Evolutionary conservation across 1,140 invertebrate species (phyloP), one percentile per base, ranked within the genome.

Genomic region (Telenomus remus): DNA sequence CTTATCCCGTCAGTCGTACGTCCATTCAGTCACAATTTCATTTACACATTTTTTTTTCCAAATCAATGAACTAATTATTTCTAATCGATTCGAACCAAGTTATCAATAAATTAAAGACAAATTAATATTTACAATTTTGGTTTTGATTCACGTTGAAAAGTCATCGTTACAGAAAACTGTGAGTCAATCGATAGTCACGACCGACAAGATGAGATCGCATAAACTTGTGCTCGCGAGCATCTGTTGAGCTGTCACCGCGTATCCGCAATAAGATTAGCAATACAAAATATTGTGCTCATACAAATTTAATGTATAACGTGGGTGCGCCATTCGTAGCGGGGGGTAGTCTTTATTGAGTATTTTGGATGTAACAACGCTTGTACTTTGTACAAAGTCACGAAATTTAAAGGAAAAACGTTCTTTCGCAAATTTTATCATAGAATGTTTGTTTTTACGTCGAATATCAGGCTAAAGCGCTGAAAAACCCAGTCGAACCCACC

Each of bases 261-360:
- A 19, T 64, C 49, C 54, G 19, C 44, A 55, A 61, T 73, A 60
- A 55, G 63, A 63, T 61, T 74, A 56, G 47, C 63, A n/a, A 61
- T 74, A 74, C 51, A 66, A 74, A 74, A 74, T n/a, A n/a, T 74
- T 66, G 71, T 74, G 56, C 56, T 66, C 55, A 14, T 68, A 74
- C 56, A 69, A 76, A n/a, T n/a, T n/a, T n/a, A n/a, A 65, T 71
- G 42, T 70, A 39, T 69, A n/a, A 50, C 54, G 49, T 55, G 46
- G 49, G 60, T 59, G 73, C 64, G 70, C 57, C 60, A 49, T 43
- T 70, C 61, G 53, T 61, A 44, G 53, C 27, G 19, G 47, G 42
- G 56, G 54, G 42, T 70, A 70, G 44, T 76, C 50, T 70, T 66
- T 59, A 13, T 57, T 71, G 73, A 76, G 73, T 76, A 76, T 76